These are phyloP conservation scores for Argya squamiceps DNA, from an alignment of 2,797 vertebrate genomes.

Conservation along the genomic window DNA sequence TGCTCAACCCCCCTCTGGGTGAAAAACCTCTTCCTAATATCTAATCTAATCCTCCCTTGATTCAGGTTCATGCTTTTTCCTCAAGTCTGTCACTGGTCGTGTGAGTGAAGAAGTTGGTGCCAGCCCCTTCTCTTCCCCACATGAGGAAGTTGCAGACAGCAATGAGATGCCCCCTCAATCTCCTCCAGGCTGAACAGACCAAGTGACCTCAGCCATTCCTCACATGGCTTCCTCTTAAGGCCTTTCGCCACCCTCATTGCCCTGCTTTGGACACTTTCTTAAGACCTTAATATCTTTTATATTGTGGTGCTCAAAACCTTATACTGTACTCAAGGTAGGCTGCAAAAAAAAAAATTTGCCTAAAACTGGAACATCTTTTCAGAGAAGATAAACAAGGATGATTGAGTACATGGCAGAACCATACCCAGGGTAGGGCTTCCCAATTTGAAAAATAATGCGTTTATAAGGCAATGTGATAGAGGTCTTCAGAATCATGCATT, in stretches of 20 bases:
- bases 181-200: background rate
- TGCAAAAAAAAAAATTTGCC: background rate
- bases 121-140: background rate
- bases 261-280: background rate
- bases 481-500: background rate
- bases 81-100: background rate
- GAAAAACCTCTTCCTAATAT: background rate
- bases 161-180: background rate
- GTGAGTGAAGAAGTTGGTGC: rapidly evolving
- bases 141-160: background rate
- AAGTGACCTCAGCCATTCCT: background rate
- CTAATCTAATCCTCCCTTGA: background rate
- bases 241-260: background rate
- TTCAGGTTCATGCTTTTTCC: background rate
- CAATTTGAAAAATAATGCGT: background rate
- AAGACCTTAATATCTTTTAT: background rate
- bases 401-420: background rate
- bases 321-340: background rate
- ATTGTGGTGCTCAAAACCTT: background rate
- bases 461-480: background rate
- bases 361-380: background rate
- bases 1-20: rapidly evolving
- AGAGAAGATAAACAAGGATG: background rate
- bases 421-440: background rate
- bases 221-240: background rate